Base-by-base conservation (phyloP, 2,888 invertebrate genomes). In the Parnassius orleans region DNA sequence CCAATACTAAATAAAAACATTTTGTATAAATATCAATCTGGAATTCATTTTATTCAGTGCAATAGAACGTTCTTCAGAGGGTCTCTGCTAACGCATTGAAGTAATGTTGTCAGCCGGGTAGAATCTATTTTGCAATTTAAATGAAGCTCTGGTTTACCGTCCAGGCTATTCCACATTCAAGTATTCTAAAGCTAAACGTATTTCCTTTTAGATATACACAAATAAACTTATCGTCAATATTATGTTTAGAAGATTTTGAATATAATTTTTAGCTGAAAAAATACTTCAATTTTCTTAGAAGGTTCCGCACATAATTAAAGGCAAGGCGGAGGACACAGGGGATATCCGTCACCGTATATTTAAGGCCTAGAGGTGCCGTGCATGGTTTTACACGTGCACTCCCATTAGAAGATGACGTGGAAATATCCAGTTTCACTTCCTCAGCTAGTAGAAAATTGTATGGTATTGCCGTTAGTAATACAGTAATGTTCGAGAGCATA, bases 61-160 rank as follows among this genome's bases (percentile, higher is more conserved):
- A 50, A 53, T 50, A 47, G n/a, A 47, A 47, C 24, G 44, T 50
- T 53, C 48, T 48, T 47, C 42, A 14, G n/a, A 10, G 46, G 53
- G 41, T 48, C 53, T 43, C 47, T 42, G 42, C 47, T 19, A 48
- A 53, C 48, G 48, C 47, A 53, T 19, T 53, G 33, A 53, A 62
- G 57, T 43, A 53, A 52, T 33, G 53, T 53, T 62, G 53, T 50
- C 57, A 54, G 50, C 48, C 53, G 43, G 53, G 50, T 19, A 46
- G 52, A 53, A 44, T 48, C 43, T 58, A 62, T 62, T 24, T 62
- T 62, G 54, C 48, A 62, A 62, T 58, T 62, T 53, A 62, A 62
- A 62, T 62, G 43, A 57, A 58, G 50, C 57, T 33, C 33, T 62
- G 53, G 14, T 57, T 48, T 33, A 5, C 48, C 47, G 53, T 47